Base-by-base conservation (phyloP, 2,113 vertebrate genomes). In the Vireo altiloquus region DNA sequence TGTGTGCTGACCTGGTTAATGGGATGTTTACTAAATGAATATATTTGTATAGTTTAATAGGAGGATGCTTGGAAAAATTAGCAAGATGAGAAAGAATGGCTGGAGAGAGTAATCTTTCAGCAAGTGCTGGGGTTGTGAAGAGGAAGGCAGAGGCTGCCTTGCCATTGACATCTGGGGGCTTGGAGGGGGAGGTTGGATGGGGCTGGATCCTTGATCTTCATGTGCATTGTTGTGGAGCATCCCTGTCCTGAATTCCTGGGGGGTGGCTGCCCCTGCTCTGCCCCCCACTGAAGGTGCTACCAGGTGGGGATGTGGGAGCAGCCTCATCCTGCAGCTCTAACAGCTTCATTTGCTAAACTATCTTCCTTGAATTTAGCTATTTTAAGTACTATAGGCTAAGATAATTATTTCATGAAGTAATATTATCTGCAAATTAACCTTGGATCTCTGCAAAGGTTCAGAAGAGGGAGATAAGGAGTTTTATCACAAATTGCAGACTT, bases 371-470 rank as follows among this genome's bases (percentile, higher is more conserved):
- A 90, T 91, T 87, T 28, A 72, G 77, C 82, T 96, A 79, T 92
- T 96, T 93, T 91, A 95, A 89, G 79, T 88, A 78, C 71, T 86
- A 14, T 64, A 83, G 86, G 37, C 88, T 95, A 92, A 95, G 92
- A 95, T 95, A 96, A 94, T 97, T 97, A 96, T 95, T 95, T 96
- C 93, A 94, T 95, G 92, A 95, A 92, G 94, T 89, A 96, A 92
- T 93, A 91, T 91, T 96, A 96, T 95, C 95, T 95, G 74, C 64
- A 95, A 94, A 93, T 97, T 97, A 95, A 94, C 94, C 95, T 93
- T 96, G 89, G 91, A 95, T 96, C 89, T 96, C 83, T 92, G 89
- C 1, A 8, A 75, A 92, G 93, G 89, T 90, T 95, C 93, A 95
- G 83, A 92, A 19, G 90, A 92, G 63, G 31, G 90, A 95, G 94